A percentile compares a stretch with the other conserved stretches of the same genome.
phyloP scores from a whole-genome alignment of 2,113 vertebrate species.

The Chaetops frenatus region DNA sequence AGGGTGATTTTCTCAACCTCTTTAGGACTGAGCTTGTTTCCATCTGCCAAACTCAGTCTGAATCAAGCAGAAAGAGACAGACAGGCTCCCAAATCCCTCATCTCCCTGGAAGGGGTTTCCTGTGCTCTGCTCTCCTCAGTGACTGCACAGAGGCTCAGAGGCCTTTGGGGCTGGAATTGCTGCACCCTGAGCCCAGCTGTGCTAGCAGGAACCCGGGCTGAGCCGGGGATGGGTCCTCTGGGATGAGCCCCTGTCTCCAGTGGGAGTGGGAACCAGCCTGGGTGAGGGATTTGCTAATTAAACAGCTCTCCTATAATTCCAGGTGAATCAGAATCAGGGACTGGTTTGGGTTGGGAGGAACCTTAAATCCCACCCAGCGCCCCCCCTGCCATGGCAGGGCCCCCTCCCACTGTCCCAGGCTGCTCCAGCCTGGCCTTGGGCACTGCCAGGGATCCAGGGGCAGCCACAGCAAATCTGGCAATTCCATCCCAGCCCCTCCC shows the following conservation, averaged over 20 bases:
- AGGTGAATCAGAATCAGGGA: neutral
- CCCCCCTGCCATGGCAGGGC: neutral
- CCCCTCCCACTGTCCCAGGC: neutral
- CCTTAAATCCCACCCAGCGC: rapidly evolving
- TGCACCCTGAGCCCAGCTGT: rapidly evolving
- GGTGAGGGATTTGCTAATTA: neutral
- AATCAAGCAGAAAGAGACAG: neutral
- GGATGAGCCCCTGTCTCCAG: neutral
- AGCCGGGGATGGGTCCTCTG: neutral
- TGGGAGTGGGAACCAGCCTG: neutral
- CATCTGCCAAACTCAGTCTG: slow-evolving; percentile 19
- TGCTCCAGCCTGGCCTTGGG: neutral
- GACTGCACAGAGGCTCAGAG: neutral
- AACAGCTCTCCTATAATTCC: neutral
- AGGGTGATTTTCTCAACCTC: neutral
- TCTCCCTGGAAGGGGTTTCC: neutral
- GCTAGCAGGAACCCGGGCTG: rapidly evolving
- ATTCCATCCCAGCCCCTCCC: neutral
- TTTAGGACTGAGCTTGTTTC: slow-evolving; percentile 7
- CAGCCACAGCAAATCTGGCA: neutral
- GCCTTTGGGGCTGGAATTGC: neutral
- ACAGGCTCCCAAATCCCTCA: neutral
- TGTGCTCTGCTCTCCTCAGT: neutral
- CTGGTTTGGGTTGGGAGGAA: too few relatives aligned
- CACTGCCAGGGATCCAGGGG: neutral